Conservation (phyloP, 1,140 invertebrate genomes). For the Limonius californicus region DNA sequence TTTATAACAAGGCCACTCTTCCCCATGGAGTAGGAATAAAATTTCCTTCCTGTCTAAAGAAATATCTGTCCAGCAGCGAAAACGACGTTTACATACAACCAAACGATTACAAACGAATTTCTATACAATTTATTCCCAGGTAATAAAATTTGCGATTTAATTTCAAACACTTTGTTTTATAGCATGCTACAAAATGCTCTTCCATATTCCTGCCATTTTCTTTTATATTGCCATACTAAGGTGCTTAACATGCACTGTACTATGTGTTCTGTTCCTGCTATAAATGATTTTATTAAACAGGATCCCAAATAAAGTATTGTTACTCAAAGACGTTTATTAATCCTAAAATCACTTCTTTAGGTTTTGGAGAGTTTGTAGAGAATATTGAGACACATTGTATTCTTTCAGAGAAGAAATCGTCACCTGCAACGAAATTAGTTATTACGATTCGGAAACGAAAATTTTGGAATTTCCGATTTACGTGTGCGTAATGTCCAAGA, state of each 20-base stretch:
- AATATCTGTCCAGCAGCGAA: constrained; percentile 26
- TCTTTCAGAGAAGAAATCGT: constrained; percentile 19
- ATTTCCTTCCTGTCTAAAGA: constrained; percentile 28
- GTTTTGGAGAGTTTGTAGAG: too few relatives aligned
- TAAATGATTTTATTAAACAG: too few relatives aligned
- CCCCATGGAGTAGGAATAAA: constrained; percentile 28
- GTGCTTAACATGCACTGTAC: too few relatives aligned
- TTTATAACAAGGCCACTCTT: constrained; percentile 26
- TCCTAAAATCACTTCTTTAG: too few relatives aligned
- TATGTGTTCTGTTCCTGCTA: too few relatives aligned
- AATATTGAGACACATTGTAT: too few relatives aligned
- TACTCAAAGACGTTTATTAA: too few relatives aligned
- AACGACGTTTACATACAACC: constrained; percentile 25
- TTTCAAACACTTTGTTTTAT: background rate
- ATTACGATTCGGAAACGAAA: constrained; percentile 25
- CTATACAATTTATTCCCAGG: constrained; percentile 31
- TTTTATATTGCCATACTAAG: too few relatives aligned
- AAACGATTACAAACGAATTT: constrained; percentile 20
- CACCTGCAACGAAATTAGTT: background rate
- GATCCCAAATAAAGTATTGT: too few relatives aligned
- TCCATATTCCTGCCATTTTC: too few relatives aligned
- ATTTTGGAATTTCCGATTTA: constrained; percentile 35
- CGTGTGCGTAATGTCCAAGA: constrained; percentile 23
- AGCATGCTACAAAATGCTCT: too few relatives aligned
- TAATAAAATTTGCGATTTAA: background rate